phyloP scores from a whole-genome alignment of 2,113 vertebrate species.

The Nothoprocta perdicaria region DNA sequence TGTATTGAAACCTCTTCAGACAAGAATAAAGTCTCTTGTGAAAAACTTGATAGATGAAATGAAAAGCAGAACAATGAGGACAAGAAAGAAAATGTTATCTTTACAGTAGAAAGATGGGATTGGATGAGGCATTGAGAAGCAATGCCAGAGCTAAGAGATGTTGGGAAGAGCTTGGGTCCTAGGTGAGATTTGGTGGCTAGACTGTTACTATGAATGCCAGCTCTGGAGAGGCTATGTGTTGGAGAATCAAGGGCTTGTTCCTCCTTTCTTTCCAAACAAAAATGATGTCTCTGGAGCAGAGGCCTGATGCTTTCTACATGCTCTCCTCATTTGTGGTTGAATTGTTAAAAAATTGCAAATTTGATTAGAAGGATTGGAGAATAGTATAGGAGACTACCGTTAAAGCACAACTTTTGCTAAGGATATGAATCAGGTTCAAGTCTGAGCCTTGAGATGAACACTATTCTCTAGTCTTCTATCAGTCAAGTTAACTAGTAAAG shows the following conservation, averaged over 20 bases:
- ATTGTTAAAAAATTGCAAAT: not conserved
- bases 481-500: not conserved
- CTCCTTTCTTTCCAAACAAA: not conserved
- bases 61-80: not conserved
- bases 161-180: not conserved
- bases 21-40: not conserved
- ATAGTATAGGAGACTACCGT: not conserved
- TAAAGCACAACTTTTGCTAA: not conserved
- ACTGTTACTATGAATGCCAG: not conserved
- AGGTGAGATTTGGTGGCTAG: not conserved
- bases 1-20: not conserved
- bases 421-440: not conserved
- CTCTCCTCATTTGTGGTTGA: not conserved
- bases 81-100: not conserved
- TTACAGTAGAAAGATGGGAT: not conserved
- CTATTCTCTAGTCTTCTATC: not conserved
- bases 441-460: accelerated
- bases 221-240: not conserved
- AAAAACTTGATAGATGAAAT: not conserved
- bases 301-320: too few species aligned
- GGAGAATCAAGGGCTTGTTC: not conserved
- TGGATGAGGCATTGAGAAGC: not conserved
- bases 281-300: too few species aligned
- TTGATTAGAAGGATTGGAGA: not conserved
- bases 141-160: not conserved